Evolutionary conservation across 1,140 invertebrate genomes (phyloP), one percentile per base, ranked within the genome.

Genomic region (Stegodyphus mimosarum): DNA sequence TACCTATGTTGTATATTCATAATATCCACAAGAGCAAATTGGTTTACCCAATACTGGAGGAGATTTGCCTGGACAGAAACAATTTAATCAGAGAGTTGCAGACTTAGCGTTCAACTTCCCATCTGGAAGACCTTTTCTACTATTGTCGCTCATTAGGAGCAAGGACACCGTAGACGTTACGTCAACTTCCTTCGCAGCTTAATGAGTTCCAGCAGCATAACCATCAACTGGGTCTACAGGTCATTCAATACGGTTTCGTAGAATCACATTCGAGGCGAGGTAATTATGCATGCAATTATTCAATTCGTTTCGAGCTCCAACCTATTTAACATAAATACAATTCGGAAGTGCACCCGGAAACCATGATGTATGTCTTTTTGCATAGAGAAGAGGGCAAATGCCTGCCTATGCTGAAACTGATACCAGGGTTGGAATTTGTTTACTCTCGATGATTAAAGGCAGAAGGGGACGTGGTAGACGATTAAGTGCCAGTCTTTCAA

Each of bases 241-340:
- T 81, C 78, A 81, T 81, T 72, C 78, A 81, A 81, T 81, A 72
- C 71, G 55, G 50, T 53, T 52, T 72, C 55, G 53, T 6, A 13
- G 48, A 52, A 10, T n/a, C 66, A 70, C 77, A 70, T 70, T 70
- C 13, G 60, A 15, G 67, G 11, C 18, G 33, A 48, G 78, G 49
- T 83, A 73, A 83, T 83, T 83, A 83, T 74, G 80, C 80, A 83
- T 66, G 70, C 80, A 74, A 83, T 83, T 83, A 73, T 66, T 83
- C 80, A 73, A 81, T 81, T 81, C 67, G 48, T 71, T 50, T 52
- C 78, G 67, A 81, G 78, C 17, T 49, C 15, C 63, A 51, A 71
- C 48, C 78, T 81, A 81, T 81, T 81, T 81, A 81, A 71, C 78
- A 81, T 81, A 72, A 69, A 79, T 79, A 79, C 77, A 79, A 79